These are phyloP conservation scores for Melanotaenia pygmaea DNA, from an alignment of 2,797 vertebrate genomes.

Conservation along the genomic window DNA sequence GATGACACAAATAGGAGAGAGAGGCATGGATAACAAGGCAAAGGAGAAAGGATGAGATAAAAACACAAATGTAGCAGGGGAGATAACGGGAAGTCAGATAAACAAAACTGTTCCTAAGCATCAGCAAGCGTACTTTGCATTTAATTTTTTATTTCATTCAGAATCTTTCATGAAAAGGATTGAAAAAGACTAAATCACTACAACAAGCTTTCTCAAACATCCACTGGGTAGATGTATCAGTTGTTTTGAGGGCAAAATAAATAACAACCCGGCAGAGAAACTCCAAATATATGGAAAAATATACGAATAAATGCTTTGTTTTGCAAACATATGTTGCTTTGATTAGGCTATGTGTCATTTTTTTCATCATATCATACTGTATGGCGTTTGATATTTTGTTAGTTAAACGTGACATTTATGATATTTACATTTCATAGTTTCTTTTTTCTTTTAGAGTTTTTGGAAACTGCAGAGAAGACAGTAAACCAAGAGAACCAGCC, in stretches of 20 bases:
- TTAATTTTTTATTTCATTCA: not conserved
- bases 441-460: too few relatives aligned
- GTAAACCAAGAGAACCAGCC: not conserved
- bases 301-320: too few relatives aligned
- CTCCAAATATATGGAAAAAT: too few relatives aligned
- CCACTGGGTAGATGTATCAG: too few relatives aligned
- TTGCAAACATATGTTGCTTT: too few relatives aligned
- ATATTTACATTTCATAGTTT: too few relatives aligned
- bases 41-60: not conserved
- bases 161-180: too few relatives aligned
- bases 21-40: conserved; percentile 20
- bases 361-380: too few relatives aligned
- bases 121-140: not conserved
- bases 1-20: conserved; percentile 21
- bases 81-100: not conserved
- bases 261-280: not conserved
- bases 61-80: conserved; percentile 11
- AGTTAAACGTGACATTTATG: too few relatives aligned
- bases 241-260: not conserved
- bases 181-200: too few relatives aligned
- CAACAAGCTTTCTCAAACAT: too few relatives aligned
- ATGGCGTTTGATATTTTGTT: not conserved
- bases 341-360: too few relatives aligned
- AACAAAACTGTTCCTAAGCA: conserved; percentile 11
- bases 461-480: not conserved